Conservation (phyloP, 1,140 invertebrate genomes). For the Lasaia peninsularis region DNA sequence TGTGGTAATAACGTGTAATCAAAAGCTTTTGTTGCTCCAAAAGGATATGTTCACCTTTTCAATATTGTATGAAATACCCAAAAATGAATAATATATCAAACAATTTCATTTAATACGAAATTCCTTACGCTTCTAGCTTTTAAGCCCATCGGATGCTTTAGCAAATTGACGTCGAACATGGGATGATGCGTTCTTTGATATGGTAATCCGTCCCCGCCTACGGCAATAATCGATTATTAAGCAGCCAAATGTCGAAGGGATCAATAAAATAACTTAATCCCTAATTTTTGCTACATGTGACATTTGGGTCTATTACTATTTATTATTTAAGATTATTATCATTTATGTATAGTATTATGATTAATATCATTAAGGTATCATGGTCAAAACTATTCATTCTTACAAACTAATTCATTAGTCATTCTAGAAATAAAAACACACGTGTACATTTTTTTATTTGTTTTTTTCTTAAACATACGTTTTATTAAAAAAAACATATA, state of each 20-base stretch:
- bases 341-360: no score
- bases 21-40: not conserved
- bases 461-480: no score
- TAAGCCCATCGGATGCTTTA: slow-evolving; percentile 5
- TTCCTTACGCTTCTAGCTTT: slow-evolving; percentile 9
- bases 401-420: no score
- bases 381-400: no score
- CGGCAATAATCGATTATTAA: slow-evolving; percentile 15
- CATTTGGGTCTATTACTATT: slow-evolving; percentile 21
- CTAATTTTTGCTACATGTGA: slow-evolving; percentile 27
- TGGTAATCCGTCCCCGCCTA: slow-evolving; percentile 13
- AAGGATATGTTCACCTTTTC: not conserved
- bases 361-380: no score
- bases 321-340: no score
- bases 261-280: slow-evolving; percentile 3
- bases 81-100: slow-evolving; percentile 7
- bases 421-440: no score
- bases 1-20: no score
- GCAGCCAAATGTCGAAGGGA: slow-evolving; percentile 9
- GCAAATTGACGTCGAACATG: slow-evolving; percentile 1
- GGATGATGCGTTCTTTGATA: slow-evolving; percentile 12
- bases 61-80: slow-evolving; percentile 5
- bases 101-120: slow-evolving; percentile 6
- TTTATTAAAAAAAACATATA: no score
- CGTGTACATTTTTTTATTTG: no score